These are phyloP conservation scores for Dynastes grantii DNA, from an alignment of 2,888 invertebrate species.

Conservation along the genomic window DNA sequence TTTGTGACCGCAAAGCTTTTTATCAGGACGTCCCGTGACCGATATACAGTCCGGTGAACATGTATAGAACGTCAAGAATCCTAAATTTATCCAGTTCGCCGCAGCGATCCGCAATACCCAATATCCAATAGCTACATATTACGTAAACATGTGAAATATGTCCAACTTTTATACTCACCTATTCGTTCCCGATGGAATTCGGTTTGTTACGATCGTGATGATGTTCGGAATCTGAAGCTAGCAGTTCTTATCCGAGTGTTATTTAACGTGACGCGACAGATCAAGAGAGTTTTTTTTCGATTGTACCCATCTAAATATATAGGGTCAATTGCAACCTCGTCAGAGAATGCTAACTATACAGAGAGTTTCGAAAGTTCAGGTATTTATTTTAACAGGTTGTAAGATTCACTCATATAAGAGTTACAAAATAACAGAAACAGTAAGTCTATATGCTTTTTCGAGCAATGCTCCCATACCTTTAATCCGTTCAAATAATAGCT, in stretches of 20 bases:
- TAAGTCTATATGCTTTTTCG: no score
- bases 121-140: conserved; percentile 42
- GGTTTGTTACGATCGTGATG: conserved; percentile 27
- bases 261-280: neutral
- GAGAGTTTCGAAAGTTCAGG: no score
- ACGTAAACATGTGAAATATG: conserved; percentile 45
- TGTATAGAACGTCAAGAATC: conserved; percentile 56
- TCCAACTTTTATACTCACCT: conserved; percentile 12
- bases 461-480: no score
- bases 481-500: no score
- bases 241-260: neutral
- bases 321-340: no score
- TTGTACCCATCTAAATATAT: no score
- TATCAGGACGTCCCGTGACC: conserved; percentile 64
- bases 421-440: no score
- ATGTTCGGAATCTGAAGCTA: neutral
- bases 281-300: no score
- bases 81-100: conserved; percentile 51
- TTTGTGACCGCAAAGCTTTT: conserved; percentile 66
- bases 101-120: conserved; percentile 35
- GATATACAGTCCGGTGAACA: conserved; percentile 61
- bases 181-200: conserved; percentile 20
- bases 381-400: no score
- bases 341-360: no score
- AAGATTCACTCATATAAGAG: no score